Evolutionary conservation across 2,797 vertebrate genomes (phyloP).

Genomic region (Catharus ustulatus): DNA sequence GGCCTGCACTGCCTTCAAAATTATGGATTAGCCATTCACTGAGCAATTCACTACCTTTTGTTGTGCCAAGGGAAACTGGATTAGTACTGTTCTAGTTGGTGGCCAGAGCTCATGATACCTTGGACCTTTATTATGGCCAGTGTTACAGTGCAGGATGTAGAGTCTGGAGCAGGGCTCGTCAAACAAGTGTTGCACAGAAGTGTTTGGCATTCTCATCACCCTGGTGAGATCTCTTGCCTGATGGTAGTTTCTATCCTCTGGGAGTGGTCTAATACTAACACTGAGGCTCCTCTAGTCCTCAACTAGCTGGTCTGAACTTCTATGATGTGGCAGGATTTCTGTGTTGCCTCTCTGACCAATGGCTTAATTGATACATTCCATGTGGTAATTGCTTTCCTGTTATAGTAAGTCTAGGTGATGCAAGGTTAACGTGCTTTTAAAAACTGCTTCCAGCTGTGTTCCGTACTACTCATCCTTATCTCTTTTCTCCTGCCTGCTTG

Average conservation of each 20-base stretch:
- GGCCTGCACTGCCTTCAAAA: neutral
- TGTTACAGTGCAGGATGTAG: neutral
- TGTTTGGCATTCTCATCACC: neutral
- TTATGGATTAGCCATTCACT: neutral
- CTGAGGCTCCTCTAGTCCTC: neutral
- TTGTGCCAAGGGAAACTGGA: neutral
- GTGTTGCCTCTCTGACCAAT: neutral
- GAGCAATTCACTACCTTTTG: neutral
- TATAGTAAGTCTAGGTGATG: neutral
- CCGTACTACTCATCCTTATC: constrained; percentile 85
- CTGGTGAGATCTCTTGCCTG: neutral
- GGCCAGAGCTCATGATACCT: neutral
- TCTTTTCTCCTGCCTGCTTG: constrained; percentile 85
- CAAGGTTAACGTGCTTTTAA: constrained; percentile 14
- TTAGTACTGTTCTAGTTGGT: neutral
- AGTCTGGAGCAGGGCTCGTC: neutral
- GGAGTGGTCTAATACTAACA: neutral
- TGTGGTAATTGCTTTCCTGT: neutral
- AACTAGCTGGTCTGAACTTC: neutral
- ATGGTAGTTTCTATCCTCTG: neutral
- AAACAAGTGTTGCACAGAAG: neutral
- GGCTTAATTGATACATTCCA: neutral
- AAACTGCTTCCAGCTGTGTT: constrained; percentile 58
- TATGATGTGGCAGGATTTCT: neutral
- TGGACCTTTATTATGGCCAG: neutral